Conservation (phyloP, 1,140 invertebrate species). For the Achroia grisella region DNA sequence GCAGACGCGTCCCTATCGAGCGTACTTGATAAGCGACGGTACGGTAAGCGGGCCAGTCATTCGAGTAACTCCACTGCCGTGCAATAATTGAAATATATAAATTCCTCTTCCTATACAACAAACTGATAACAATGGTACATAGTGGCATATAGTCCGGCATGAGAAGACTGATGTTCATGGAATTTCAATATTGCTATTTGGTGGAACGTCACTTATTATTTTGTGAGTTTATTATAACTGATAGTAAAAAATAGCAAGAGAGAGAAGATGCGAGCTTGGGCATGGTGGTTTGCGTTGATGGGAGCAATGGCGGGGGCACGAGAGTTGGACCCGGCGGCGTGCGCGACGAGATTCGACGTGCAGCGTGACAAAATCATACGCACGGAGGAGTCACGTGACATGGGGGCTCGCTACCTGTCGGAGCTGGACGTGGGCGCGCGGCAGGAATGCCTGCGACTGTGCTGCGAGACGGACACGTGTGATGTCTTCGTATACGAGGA, state of each 20-base stretch:
- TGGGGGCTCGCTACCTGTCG: conserved; percentile 92
- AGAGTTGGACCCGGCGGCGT: conserved; percentile 66
- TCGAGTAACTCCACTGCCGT: too few relatives aligned
- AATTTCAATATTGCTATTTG: too few relatives aligned
- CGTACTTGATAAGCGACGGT: conserved; percentile 5
- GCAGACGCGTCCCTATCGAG: conserved; percentile 33
- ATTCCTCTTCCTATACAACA: too few relatives aligned
- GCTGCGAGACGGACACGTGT: conserved; percentile 89
- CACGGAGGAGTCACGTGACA: conserved; percentile 88
- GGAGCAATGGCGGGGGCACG: conserved; percentile 30
- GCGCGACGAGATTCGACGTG: conserved; percentile 85
- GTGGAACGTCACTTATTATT: too few relatives aligned
- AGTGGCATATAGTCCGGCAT: too few relatives aligned
- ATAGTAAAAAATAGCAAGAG: conserved; percentile 1
- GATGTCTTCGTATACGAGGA: conserved; percentile 95
- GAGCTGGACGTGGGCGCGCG: conserved; percentile 86
- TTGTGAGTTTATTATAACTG: too few relatives aligned
- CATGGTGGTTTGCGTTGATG: conserved; percentile 27
- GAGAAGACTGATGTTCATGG: too few relatives aligned
- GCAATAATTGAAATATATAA: too few relatives aligned
- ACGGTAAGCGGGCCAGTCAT: background rate
- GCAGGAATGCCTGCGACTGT: conserved; percentile 88
- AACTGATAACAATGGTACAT: too few relatives aligned
- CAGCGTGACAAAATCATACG: conserved; percentile 92
- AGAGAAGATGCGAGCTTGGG: conserved; percentile 18